Evolutionary conservation across 2,888 invertebrate species (phyloP).

Genomic region (Xestobium rufovillosum): DNA sequence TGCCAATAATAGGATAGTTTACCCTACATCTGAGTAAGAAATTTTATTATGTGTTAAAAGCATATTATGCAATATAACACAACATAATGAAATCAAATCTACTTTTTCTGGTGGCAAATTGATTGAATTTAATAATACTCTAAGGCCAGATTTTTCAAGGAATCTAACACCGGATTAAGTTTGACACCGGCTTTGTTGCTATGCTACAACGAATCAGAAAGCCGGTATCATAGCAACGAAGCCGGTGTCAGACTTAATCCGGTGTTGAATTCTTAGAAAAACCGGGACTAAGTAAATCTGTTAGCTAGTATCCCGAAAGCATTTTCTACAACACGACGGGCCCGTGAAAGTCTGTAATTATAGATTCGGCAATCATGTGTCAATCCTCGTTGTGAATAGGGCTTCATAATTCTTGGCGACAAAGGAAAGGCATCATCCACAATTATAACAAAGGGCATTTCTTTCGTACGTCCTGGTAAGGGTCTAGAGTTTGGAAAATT

Average conservation of each 20-base stretch:
- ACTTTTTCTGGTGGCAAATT: conserved; percentile 12
- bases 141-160: too few relatives aligned
- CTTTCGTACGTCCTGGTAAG: conserved; percentile 6
- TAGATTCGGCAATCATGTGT: conserved; percentile 8
- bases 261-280: too few relatives aligned
- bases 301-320: conserved; percentile 9
- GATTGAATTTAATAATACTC: too few relatives aligned
- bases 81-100: conserved; percentile 7
- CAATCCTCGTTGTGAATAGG: conserved; percentile 8
- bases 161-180: too few relatives aligned
- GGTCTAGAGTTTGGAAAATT: conserved; percentile 10
- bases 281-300: conserved; percentile 9
- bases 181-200: too few relatives aligned
- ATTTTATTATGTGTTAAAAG: conserved; percentile 7
- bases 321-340: conserved; percentile 5
- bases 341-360: conserved; percentile 12
- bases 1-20: too few relatives aligned
- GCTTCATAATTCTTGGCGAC: conserved; percentile 10
- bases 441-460: conserved; percentile 13
- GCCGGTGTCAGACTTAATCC: too few relatives aligned
- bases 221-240: too few relatives aligned
- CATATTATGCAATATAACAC: conserved; percentile 11
- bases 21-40: too few relatives aligned
- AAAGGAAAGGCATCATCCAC: conserved; percentile 15
- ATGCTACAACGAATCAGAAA: too few relatives aligned